Evolutionary conservation across 2,113 vertebrate species (phyloP).

Genomic region (Cyprinus carpio): DNA sequence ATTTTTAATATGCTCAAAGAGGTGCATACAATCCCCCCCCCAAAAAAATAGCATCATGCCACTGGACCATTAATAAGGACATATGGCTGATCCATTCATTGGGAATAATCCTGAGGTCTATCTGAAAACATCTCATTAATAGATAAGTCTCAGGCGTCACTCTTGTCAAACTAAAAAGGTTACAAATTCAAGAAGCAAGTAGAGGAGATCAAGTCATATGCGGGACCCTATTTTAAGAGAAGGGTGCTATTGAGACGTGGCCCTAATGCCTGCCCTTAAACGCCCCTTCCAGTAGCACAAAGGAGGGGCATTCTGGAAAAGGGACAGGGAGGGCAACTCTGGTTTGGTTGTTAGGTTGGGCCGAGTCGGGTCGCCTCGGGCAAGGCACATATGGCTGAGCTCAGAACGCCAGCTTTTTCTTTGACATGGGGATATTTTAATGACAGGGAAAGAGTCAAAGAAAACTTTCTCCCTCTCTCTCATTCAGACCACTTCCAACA

Average conservation of each 20-base stretch:
- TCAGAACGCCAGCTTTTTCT: constrained; percentile 66
- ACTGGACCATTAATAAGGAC: not conserved
- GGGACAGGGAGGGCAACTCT: constrained; percentile 36
- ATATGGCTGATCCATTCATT: constrained; percentile 15
- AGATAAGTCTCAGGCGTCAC: not conserved
- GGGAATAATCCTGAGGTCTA: not conserved
- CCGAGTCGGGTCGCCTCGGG: constrained; percentile 64
- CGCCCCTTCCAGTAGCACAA: constrained; percentile 52
- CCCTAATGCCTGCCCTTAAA: constrained; percentile 70
- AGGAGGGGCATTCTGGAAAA: constrained; percentile 45
- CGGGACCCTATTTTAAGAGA: constrained; percentile 27
- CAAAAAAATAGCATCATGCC: not conserved
- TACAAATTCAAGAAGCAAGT: not conserved
- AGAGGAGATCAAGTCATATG: constrained; percentile 16
- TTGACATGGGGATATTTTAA: constrained; percentile 78
- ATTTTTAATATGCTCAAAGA: too few relatives aligned
- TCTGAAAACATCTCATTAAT: not conserved
- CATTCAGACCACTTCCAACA: constrained; percentile 68
- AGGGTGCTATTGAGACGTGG: constrained; percentile 40
- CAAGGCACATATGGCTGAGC: constrained; percentile 51
- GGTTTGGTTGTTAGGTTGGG: constrained; percentile 55
- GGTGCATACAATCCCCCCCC: too few relatives aligned
- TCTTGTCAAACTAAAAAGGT: constrained; percentile 14
- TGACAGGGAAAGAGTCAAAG: constrained; percentile 75
- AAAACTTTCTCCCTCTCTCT: constrained; percentile 61